These are phyloP conservation scores for Phymorhynchus buccinoides DNA, from an alignment of 1,140 invertebrate species.

Conservation along the genomic window DNA sequence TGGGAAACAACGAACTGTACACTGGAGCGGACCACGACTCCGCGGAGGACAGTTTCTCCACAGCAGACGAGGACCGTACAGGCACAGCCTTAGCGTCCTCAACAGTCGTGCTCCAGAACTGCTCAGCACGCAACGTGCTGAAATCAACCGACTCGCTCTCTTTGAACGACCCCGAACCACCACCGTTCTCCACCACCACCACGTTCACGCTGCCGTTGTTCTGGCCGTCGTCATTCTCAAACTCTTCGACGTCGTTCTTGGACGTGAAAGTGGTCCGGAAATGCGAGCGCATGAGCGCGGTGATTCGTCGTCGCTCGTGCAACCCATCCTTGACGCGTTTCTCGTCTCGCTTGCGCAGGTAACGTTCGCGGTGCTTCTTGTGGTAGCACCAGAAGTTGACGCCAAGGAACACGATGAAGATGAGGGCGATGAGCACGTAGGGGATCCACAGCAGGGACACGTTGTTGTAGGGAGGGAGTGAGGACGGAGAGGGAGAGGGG, in stretches of 20 bases:
- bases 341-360: conserved; percentile 49
- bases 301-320: conserved; percentile 45
- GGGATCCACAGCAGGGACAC: conserved; percentile 44
- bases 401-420: conserved; percentile 50
- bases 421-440: conserved; percentile 51
- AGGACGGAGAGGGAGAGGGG: neutral
- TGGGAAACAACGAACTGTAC: neutral
- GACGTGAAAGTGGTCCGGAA: conserved; percentile 32
- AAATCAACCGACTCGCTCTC: neutral
- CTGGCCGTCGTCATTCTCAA: too few species aligned
- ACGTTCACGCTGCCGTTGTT: neutral
- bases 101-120: neutral
- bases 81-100: neutral
- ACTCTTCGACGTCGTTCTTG: neutral
- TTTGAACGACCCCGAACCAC: neutral
- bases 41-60: neutral
- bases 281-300: conserved; percentile 36
- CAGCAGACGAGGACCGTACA: neutral
- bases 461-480: too few species aligned
- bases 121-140: neutral
- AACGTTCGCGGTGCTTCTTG: conserved; percentile 49
- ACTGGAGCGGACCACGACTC: neutral
- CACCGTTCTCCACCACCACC: neutral
- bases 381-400: conserved; percentile 56
- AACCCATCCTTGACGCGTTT: conserved; percentile 47